Base-by-base conservation (phyloP, 2,888 invertebrate genomes). In the Clanis bilineata region DNA sequence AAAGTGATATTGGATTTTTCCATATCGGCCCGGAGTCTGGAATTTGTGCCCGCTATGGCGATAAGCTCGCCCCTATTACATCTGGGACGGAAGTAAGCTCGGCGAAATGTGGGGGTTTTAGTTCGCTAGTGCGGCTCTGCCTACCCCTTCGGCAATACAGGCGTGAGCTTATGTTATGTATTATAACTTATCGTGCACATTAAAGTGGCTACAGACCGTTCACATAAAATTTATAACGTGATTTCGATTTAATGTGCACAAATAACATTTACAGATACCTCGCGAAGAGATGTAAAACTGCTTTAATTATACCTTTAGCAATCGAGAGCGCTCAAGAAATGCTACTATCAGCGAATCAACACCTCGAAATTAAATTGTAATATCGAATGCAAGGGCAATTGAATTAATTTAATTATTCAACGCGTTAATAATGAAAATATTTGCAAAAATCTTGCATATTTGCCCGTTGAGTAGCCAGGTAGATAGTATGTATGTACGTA, bases 191-290 rank as follows among this genome's bases (percentile, higher is more conserved):
- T 76, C 75, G 70, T 73, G 70, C 71, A 70, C 73, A 76, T 83
- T 83, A 82, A 82, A 78, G 75, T 74, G 74, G 80, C 81, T 79
- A 77, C 80, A 79, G 74, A 73, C 73, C 79, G 79, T 75, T 79
- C 79, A 77, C 77, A 82, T 87, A 84, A 86, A 87, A 77, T 87
- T 88, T 86, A 88, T 82, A 83, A 83, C 81, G 82, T 82, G 82
- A 88, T 89, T 86, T 74, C 62, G 76, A 81, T 86, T 88, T 89
- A 88, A 89, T 85, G 85, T 82, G 80, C 81, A 76, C 80, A 80
- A 87, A 83, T 85, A 87, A 87, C 86, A 83, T 89, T 88, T 86
- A 80, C 88, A 87, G 83, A 82, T 87, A 80, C 82, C 84, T 88
- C 80, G 82, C 78, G 81, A 85, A 80, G 77, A 81, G 84, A 86